Evolutionary conservation across 1,140 invertebrate species (phyloP).

Genomic region (Centruroides sculpturatus): DNA sequence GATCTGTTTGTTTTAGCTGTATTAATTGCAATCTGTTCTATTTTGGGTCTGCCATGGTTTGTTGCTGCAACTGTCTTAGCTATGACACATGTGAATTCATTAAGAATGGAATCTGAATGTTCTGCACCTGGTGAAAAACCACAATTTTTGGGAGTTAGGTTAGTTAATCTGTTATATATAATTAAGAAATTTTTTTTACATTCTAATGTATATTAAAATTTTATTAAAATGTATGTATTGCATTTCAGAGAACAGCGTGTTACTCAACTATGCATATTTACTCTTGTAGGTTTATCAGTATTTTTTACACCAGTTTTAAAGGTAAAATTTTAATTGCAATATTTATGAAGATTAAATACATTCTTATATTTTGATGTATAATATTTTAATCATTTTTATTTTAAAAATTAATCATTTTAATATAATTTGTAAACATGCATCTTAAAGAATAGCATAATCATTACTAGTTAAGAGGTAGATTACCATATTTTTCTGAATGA

Average conservation of each 20-base stretch:
- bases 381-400: too few relatives aligned
- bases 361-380: too few relatives aligned
- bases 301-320: conserved; percentile 75
- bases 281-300: conserved; percentile 90
- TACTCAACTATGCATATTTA: conserved; percentile 89
- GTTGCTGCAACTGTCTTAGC: conserved; percentile 94
- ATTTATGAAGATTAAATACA: too few relatives aligned
- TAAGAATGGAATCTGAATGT: conserved; percentile 91
- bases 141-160: conserved; percentile 86
- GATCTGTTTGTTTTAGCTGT: conserved; percentile 84
- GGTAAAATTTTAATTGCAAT: conserved; percentile 17
- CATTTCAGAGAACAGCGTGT: conserved; percentile 72
- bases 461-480: too few relatives aligned
- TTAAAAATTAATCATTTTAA: too few relatives aligned
- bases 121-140: conserved; percentile 96
- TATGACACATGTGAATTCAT: conserved; percentile 95
- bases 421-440: too few relatives aligned
- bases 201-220: neutral
- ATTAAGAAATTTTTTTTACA: neutral
- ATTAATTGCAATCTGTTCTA: conserved; percentile 77
- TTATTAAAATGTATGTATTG: conserved; percentile 5
- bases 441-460: too few relatives aligned
- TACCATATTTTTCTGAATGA: too few relatives aligned
- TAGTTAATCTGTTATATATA: neutral
- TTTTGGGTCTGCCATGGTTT: conserved; percentile 92